Evolutionary conservation across 2,888 invertebrate genomes (phyloP), one percentile per base, ranked within the genome.

Genomic region (Leptura quadrifasciata): DNA sequence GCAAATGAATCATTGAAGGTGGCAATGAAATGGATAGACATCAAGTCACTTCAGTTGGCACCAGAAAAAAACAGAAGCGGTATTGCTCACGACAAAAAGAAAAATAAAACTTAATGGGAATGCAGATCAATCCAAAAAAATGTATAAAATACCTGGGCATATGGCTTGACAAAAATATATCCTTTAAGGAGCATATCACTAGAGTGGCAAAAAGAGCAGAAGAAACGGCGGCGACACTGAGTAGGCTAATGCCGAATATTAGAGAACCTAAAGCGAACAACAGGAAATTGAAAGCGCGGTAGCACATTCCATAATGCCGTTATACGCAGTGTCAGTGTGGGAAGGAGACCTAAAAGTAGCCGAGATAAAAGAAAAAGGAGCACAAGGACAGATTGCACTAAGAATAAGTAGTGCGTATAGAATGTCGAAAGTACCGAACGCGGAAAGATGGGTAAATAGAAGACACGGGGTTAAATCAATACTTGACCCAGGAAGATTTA

Each of bases 141-240:
- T 27, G 6, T 27, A 27, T 27, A 3, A 75, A 75, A 72, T 75
- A 75, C 55, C 39, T 75, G 57, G 72, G 75, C n/a, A 39, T 75
- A 21, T 57, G 39, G n/a, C 3, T 75, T 24, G 71, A 75, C 57
- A 52, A 64, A 35, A 52, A 63, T 18, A 10, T 72, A 9, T 4
- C 27, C 12, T 55, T 75, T 21, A 64, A 61, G 2, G 55, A 24
- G n/a, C 75, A 71, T 20, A 47, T 74, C 15, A 60, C 12, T 39
- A 52, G 31, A 9, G 71, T 18, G 17, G 54, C 55, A 4, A 54
- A 65, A 1, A 73, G 47, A 31, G 54, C 65, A 15, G 27, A 20
- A 60, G 35, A 60, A 10, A 55, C 54, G 5, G 9, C 24, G 9
- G 12, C 70, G 2, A 18, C 60, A n/a, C 20, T 60, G 17, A 8